Evolutionary conservation across 2,888 invertebrate genomes (phyloP).

Genomic region (Pantelozetes paolii): DNA sequence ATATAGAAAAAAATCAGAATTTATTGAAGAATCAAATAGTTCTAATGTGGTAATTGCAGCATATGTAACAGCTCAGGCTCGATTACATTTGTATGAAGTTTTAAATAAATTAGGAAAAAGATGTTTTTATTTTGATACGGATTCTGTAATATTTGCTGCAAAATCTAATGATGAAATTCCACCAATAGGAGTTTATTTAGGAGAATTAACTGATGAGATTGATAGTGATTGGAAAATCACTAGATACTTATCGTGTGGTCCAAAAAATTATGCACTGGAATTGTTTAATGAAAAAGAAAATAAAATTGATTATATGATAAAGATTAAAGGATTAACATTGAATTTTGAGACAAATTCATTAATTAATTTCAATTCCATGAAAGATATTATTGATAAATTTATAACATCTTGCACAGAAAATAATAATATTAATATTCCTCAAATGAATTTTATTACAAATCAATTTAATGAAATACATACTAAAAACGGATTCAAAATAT

Average conservation of each 20-base stretch:
- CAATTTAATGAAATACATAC: not conserved
- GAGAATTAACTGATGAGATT: conserved; percentile 52
- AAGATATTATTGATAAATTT: conserved; percentile 37
- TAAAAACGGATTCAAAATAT: not conserved
- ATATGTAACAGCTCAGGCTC: conserved; percentile 51
- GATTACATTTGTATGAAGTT: conserved; percentile 50
- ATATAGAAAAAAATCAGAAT: conserved; percentile 15
- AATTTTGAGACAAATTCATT: conserved; percentile 44
- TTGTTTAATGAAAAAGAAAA: conserved; percentile 37
- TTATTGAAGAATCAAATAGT: not conserved
- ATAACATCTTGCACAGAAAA: not conserved
- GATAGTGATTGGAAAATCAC: conserved; percentile 47
- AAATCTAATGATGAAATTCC: conserved; percentile 44
- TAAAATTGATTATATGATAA: conserved; percentile 42
- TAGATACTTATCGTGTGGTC: conserved; percentile 51
- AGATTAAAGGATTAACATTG: conserved; percentile 49
- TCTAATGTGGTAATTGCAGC: conserved; percentile 51
- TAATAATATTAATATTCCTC: not conserved
- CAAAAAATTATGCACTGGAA: conserved; percentile 51
- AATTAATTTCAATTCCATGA: conserved; percentile 47
- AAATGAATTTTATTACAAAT: not conserved
- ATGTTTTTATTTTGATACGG: conserved; percentile 52
- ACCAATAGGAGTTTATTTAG: conserved; percentile 50
- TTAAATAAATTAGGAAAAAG: conserved; percentile 50
- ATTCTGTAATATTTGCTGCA: conserved; percentile 50